These are phyloP conservation scores for Telenomus remus DNA, from an alignment of 1,140 invertebrate genomes.

Conservation along the genomic window DNA sequence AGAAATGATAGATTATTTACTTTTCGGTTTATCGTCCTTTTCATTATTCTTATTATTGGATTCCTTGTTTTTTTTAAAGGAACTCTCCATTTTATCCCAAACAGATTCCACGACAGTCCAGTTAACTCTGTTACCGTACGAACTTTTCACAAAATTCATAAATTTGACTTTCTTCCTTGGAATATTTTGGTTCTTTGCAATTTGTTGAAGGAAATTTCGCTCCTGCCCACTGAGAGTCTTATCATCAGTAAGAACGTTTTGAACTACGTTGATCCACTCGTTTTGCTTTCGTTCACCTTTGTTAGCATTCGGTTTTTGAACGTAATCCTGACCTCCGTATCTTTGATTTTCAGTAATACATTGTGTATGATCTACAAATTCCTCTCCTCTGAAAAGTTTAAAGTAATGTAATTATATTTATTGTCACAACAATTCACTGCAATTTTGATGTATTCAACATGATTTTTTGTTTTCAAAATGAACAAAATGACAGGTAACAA, in stretches of 20 bases:
- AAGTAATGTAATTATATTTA: no score
- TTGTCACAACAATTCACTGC: no score
- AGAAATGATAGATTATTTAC: conserved; percentile 17
- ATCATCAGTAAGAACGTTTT: conserved; percentile 81
- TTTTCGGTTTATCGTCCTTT: conserved; percentile 51
- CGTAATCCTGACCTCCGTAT: conserved; percentile 90
- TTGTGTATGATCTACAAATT: conserved; percentile 90
- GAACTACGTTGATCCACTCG: conserved; percentile 89
- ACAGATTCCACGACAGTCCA: conserved; percentile 78
- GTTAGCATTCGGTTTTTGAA: conserved; percentile 82
- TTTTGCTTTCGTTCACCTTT: conserved; percentile 94
- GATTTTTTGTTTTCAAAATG: no score
- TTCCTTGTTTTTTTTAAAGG: conserved; percentile 78
- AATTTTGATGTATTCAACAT: no score
- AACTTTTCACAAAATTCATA: conserved; percentile 84
- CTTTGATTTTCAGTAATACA: conserved; percentile 94
- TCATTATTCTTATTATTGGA: conserved; percentile 63
- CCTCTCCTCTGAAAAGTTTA: conserved; percentile 79
- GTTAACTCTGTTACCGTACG: conserved; percentile 76
- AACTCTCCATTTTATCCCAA: conserved; percentile 83
- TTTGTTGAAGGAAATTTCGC: conserved; percentile 80
- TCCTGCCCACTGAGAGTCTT: conserved; percentile 77
- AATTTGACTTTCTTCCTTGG: conserved; percentile 95
- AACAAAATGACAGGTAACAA: no score
- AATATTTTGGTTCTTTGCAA: conserved; percentile 88